Evolutionary conservation across 1,140 invertebrate genomes (phyloP), one percentile per base, ranked within the genome.

Genomic region (Phthorimaea operculella): DNA sequence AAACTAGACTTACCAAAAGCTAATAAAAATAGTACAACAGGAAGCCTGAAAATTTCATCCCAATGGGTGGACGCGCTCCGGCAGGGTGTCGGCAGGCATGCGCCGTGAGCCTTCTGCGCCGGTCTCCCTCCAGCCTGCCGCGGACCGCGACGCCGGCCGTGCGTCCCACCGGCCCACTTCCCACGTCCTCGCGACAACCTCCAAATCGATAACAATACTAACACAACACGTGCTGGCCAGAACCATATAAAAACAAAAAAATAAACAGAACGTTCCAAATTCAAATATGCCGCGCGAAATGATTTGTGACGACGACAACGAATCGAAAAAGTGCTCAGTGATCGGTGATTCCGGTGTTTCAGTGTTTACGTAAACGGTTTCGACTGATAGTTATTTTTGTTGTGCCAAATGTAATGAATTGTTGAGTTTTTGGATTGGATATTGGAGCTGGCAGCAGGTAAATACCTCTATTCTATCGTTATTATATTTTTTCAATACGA

Each of bases 171-270:
- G 39, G 14, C 14, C 11, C 14, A 42, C 44, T 47, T n/a, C 11
- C 44, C 44, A 47, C 15, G 8, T 47, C 8, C 16, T 16, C 44
- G 12, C 21, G 21, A 28, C 21, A 47, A 47, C 70, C 64, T 59
- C 66, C 70, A 62, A 77, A 80, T 79, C 74, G 70, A 82, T 81
- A 79, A 39, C 58, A 57, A 67, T 55, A 67, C 68, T 60, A 68
- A 66, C 68, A 54, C 68, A 66, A 66, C 58, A 53, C 58, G 68
- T 72, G 64, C 62, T 61, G 55, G 12, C 12, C 8, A 47, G 36
- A 12, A 16, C 45, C 49, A 33, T 21, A 9, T 55, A 59, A 58
- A 51, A 53, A 54, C 63, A 60, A 58, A 51, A 56, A 60, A 62
- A 47, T 15, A 14, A 47, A 28, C 21, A 28, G 21, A 4, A 28